A percentile compares a stretch with the other conserved stretches of the same genome.
Evolutionary conservation across 2,113 vertebrate genomes (phyloP).

Genomic region (Petaurus breviceps): DNA sequence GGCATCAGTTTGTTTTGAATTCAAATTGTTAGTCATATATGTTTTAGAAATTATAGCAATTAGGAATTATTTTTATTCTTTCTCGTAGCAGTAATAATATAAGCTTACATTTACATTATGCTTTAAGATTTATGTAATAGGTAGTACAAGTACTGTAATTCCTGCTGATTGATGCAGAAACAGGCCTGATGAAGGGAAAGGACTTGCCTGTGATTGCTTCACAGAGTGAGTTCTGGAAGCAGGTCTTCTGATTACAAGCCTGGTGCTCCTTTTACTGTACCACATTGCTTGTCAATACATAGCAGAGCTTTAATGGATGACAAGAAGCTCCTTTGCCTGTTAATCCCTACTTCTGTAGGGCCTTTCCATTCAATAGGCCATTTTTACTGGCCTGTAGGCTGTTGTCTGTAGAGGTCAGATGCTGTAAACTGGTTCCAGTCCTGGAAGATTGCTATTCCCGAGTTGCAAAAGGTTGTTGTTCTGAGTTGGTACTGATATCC

Average conservation of each 20-base stretch:
- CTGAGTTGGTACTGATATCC: neutral
- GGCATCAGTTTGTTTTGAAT: neutral
- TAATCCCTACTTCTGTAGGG: neutral
- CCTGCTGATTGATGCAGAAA: neutral
- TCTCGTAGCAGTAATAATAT: neutral
- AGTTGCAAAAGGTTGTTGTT: neutral
- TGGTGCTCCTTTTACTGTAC: neutral
- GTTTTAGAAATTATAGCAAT: constrained; percentile 34
- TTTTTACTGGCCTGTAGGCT: neutral
- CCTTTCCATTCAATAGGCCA: neutral
- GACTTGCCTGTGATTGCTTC: neutral
- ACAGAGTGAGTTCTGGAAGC: neutral
- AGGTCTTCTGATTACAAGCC: neutral
- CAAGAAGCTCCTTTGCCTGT: neutral
- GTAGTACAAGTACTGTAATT: neutral
- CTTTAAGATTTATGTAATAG: neutral
- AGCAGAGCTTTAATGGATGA: neutral
- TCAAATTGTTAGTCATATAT: neutral
- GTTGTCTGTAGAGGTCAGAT: constrained; percentile 12
- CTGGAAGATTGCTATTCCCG: neutral
- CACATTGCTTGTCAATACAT: neutral
- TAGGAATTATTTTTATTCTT: neutral
- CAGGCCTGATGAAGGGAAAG: neutral
- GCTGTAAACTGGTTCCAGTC: neutral
- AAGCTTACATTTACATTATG: neutral